Evolutionary conservation across 2,888 invertebrate genomes (phyloP).

Genomic region (Aradus depressus): DNA sequence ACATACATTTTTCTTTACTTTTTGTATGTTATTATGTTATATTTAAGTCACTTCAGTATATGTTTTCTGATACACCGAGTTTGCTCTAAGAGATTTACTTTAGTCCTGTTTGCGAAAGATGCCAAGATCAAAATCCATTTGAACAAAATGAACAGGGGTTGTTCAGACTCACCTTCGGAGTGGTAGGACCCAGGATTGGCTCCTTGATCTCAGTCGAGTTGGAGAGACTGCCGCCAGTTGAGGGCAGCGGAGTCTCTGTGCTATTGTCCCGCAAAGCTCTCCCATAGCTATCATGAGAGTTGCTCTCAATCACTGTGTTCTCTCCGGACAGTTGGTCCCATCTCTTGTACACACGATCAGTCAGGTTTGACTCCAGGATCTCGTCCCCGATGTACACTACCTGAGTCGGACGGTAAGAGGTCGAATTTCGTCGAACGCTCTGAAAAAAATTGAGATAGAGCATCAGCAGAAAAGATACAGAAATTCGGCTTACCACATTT

Average conservation of each 20-base stretch:
- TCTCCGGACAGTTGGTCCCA: constrained; percentile 7
- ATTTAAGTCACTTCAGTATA: too few species aligned
- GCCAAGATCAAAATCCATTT: too few species aligned
- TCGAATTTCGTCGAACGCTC: constrained; percentile 19
- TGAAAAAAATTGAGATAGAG: background rate
- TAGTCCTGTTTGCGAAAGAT: too few species aligned
- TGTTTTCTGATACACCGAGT: too few species aligned
- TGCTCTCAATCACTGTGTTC: constrained; percentile 24
- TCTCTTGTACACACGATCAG: constrained; percentile 5
- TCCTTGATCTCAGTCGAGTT: constrained; percentile 53
- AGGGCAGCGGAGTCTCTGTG: constrained; percentile 3
- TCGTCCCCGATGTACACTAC: constrained; percentile 38
- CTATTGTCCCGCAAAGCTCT: constrained; percentile 8
- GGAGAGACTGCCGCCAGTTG: constrained; percentile 22
- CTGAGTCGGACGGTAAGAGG: constrained; percentile 29
- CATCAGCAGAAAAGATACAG: background rate
- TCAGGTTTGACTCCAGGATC: constrained; percentile 30
- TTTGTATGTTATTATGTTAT: too few species aligned
- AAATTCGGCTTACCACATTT: background rate
- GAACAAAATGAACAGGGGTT: too few species aligned
- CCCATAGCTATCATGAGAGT: constrained; percentile 13
- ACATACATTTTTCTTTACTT: too few species aligned
- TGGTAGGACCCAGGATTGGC: constrained; percentile 54
- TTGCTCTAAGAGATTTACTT: too few species aligned
- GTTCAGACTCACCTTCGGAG: constrained; percentile 33